A percentile compares a stretch with the other conserved stretches of the same genome.
Evolutionary conservation across 2,113 vertebrate genomes (phyloP).

Genomic region (Thunnus maccoyii): DNA sequence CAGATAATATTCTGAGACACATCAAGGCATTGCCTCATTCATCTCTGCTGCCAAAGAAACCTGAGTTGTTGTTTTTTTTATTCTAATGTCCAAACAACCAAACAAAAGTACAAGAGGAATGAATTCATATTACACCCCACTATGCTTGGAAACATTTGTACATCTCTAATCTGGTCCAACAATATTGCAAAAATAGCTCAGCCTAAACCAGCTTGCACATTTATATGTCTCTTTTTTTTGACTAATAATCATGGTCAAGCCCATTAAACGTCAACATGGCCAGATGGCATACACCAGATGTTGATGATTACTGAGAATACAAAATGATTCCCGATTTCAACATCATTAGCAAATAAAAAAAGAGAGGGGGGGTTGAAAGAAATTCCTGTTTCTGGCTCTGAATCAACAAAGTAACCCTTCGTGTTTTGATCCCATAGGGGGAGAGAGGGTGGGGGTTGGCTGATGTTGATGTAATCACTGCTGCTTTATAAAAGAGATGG

Average conservation of each 20-base stretch:
- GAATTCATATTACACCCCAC: background rate
- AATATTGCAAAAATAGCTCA: constrained; percentile 29
- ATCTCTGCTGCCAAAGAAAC: background rate
- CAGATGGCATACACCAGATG: constrained; percentile 83
- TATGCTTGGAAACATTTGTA: constrained; percentile 23
- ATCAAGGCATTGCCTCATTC: constrained; percentile 16
- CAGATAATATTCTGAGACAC: constrained; percentile 20
- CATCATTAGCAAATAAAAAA: constrained; percentile 80
- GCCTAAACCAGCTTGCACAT: constrained; percentile 37
- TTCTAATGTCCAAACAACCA: background rate
- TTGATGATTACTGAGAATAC: constrained; percentile 80
- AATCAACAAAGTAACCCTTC: constrained; percentile 64
- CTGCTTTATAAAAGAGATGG: constrained; percentile 59
- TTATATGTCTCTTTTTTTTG: constrained; percentile 51
- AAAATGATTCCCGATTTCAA: constrained; percentile 78
- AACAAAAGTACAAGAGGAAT: constrained; percentile 22
- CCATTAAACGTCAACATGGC: constrained; percentile 59
- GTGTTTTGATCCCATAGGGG: constrained; percentile 39
- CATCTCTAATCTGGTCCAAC: constrained; percentile 31
- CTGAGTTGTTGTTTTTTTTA: background rate
- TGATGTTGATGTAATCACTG: constrained; percentile 66
- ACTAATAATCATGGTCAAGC: constrained; percentile 67
- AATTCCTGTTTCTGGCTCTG: constrained; percentile 58
- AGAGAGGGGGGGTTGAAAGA: constrained; percentile 31
- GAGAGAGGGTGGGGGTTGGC: constrained; percentile 4